A percentile compares a stretch with the other conserved stretches of the same genome.
These are phyloP conservation scores for Buathra laborator DNA, from an alignment of 2,888 invertebrate genomes.

Conservation along the genomic window DNA sequence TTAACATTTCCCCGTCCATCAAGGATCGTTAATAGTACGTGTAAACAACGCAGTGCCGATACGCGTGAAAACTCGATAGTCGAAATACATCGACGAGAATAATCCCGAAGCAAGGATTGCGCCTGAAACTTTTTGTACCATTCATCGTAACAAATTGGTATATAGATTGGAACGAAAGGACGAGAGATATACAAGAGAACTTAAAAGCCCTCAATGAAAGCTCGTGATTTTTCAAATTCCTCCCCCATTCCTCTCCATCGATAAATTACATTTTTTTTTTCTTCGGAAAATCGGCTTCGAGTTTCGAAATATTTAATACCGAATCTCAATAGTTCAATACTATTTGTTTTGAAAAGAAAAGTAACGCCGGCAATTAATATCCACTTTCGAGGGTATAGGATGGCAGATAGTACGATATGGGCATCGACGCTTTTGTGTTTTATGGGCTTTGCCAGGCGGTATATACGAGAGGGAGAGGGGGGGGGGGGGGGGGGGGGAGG, in stretches of 20 bases:
- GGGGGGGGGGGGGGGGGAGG: neutral
- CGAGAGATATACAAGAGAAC: neutral
- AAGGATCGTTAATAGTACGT: neutral
- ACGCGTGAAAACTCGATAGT: neutral
- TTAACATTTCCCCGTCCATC: neutral
- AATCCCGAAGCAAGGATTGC: neutral
- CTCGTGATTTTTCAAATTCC: neutral
- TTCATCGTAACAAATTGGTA: neutral
- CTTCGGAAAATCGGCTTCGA: too few relatives aligned
- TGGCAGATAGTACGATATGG: constrained; percentile 3
- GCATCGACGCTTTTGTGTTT: constrained; percentile 27
- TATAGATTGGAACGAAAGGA: neutral
- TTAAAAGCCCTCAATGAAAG: neutral
- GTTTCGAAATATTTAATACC: neutral
- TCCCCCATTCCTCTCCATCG: neutral
- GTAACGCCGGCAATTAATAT: constrained; percentile 23
- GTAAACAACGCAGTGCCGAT: neutral
- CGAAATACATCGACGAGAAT: neutral
- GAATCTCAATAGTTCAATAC: neutral
- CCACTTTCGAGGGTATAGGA: constrained; percentile 16
- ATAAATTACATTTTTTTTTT: neutral
- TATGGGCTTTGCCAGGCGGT: neutral
- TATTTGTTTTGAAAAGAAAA: constrained; percentile 6
- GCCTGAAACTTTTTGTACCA: neutral
- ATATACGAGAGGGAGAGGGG: neutral